Base-by-base conservation (phyloP, 2,888 invertebrate species). In the Coleophora deauratella region DNA sequence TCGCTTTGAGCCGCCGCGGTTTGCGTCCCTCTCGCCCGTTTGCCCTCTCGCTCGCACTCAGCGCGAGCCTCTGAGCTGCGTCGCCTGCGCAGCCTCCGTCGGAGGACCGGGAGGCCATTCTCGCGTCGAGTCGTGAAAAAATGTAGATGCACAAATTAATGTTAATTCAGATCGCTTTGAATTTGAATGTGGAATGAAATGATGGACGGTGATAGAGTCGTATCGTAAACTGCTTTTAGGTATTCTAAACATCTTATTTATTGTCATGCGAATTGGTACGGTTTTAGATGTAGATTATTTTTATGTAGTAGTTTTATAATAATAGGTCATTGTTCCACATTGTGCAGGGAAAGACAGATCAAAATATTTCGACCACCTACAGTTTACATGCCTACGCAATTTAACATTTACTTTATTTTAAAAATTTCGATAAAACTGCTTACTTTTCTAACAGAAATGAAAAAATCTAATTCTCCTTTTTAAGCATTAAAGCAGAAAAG, bases 1-100 rank as follows among this genome's bases (percentile, higher is more conserved):
- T 66, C 66, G 69, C 72, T 76, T 75, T 71, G 71, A 65, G 59
- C 54, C 60, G 59, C 72, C 69, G 67, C 69, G 47, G 33, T 58
- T 44, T 41, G 30, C 42, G 39, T 70, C 73, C 50, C 62, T 38
- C 58, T 66, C 66, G 48, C 43, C 36, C 38, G 27, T 11, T 38
- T 13, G 35, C 40, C 43, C 37, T 55, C 55, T 43, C 55, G 8
- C 50, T 54, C 52, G 33, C 52, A 37, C 51, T 13, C 46, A 30
- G 39, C 3, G 21, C 21, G n/a, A n/a, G n/a, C n/a, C n/a, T n/a
- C n/a, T n/a, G n/a, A n/a, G n/a, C 21, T 21, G 3, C 21, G 6
- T 21, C 21, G 21, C 21, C 54, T 46, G 32, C 47, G 50, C 49
- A 57, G 54, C 46, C 59, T 49, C 35, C 46, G 32, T 21, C 21